These are phyloP conservation scores for Lamellibrachia satsuma DNA, from an alignment of 2,888 invertebrate genomes.

Conservation along the genomic window DNA sequence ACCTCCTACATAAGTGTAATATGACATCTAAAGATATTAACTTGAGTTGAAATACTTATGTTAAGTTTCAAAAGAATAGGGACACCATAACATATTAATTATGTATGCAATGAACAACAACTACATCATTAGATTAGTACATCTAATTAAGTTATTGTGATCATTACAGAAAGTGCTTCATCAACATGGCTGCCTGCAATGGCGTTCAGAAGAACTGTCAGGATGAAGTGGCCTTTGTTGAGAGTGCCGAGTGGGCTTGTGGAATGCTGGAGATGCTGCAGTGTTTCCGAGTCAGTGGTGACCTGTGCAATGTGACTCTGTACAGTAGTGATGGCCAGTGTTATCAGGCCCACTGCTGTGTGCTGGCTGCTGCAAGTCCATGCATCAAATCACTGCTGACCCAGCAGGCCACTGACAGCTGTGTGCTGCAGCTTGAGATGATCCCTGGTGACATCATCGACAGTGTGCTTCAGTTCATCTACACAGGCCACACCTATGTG, in stretches of 20 bases:
- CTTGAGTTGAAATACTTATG: too few relatives aligned
- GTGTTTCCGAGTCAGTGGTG: neutral
- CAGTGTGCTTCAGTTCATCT: neutral
- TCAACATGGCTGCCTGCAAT: neutral
- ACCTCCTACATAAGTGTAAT: too few relatives aligned
- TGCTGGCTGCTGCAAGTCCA: neutral
- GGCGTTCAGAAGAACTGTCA: neutral
- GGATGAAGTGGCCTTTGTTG: neutral
- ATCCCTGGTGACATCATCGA: constrained; percentile 10
- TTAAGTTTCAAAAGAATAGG: neutral
- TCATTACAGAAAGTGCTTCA: neutral
- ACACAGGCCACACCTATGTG: neutral
- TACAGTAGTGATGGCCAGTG: neutral
- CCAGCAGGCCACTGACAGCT: neutral
- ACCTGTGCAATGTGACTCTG: neutral
- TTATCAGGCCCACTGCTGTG: neutral
- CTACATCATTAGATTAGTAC: neutral
- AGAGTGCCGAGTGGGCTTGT: neutral
- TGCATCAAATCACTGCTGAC: neutral
- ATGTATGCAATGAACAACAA: neutral
- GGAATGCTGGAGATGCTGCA: constrained; percentile 6
- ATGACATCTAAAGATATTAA: too few relatives aligned
- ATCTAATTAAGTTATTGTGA: neutral
- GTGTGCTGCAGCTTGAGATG: constrained; percentile 7
- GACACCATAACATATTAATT: neutral